These are phyloP conservation scores for Benitochromis conjunctus DNA, from an alignment of 2,113 vertebrate genomes.

Conservation along the genomic window DNA sequence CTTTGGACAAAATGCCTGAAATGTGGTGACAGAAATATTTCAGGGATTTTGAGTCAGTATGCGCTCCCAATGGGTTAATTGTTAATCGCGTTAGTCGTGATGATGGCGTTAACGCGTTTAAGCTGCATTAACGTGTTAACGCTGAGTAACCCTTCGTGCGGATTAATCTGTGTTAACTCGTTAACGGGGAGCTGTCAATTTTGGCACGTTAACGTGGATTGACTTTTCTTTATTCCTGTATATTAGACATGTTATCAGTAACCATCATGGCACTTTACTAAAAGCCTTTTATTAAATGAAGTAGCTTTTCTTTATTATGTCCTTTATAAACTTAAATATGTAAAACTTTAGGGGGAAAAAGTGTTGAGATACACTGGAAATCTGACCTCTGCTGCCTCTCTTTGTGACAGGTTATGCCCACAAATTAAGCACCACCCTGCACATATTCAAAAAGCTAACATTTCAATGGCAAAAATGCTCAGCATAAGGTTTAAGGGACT, in stretches of 20 bases:
- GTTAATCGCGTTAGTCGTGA: too few relatives aligned
- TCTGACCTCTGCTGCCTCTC: too few relatives aligned
- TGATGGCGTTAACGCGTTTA: too few relatives aligned
- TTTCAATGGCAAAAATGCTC: background rate
- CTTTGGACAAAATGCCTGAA: too few relatives aligned
- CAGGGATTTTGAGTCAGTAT: too few relatives aligned
- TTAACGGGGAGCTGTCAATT: too few relatives aligned
- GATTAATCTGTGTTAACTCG: too few relatives aligned
- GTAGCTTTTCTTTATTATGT: background rate
- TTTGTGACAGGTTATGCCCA: fast-evolving
- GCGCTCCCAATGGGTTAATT: too few relatives aligned
- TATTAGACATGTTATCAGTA: background rate
- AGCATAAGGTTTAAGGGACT: background rate
- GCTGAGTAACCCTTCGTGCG: too few relatives aligned
- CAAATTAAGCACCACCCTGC: fast-evolving
- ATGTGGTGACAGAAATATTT: too few relatives aligned
- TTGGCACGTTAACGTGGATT: too few relatives aligned
- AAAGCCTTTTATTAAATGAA: background rate
- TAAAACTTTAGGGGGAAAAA: background rate
- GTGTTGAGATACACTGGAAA: background rate
- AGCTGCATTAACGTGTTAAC: too few relatives aligned
- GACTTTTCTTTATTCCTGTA: background rate
- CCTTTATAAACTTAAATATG: background rate
- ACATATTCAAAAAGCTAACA: background rate
- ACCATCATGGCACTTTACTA: background rate